Percentiles rank a stretch among this genome's conserved stretches.
phyloP scores from a whole-genome alignment of 2,797 vertebrate genomes.

The Hafferia zeledoni region DNA sequence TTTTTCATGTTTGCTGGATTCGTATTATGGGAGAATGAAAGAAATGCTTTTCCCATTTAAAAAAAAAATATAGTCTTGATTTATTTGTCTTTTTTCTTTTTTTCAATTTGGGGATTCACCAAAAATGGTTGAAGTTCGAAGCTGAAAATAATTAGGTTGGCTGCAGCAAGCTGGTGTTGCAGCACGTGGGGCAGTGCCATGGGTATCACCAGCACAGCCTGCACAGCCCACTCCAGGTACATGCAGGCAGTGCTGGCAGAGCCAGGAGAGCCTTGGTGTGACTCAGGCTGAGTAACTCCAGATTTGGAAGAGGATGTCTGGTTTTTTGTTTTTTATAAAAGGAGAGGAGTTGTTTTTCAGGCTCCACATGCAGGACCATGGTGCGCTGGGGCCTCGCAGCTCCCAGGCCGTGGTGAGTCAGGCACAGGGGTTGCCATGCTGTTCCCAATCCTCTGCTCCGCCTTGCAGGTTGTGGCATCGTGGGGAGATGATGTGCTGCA shows the following conservation, averaged over 20 bases:
- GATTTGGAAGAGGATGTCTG: neutral
- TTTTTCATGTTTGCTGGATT: constrained; percentile 64
- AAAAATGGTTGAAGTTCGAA: constrained; percentile 37
- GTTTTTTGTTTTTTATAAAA: neutral
- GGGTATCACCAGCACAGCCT: neutral
- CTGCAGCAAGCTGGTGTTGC: neutral
- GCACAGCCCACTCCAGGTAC: neutral
- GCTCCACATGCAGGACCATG: neutral
- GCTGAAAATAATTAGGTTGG: neutral
- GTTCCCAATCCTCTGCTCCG: neutral
- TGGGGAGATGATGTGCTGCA: rapidly evolving
- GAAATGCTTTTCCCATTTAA: constrained; percentile 67
- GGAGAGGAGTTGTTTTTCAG: constrained; percentile 30
- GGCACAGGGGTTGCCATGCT: neutral
- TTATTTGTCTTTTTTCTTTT: neutral
- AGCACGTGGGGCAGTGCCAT: rapidly evolving
- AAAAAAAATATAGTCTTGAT: neutral
- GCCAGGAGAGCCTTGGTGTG: constrained; percentile 2
- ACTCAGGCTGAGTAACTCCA: constrained; percentile 39
- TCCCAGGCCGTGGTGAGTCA: neutral
- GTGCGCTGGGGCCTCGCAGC: neutral
- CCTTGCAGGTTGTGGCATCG: rapidly evolving
- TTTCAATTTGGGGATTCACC: constrained; percentile 34
- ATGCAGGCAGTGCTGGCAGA: neutral
- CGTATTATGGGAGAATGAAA: constrained; percentile 67